Evolutionary conservation across 2,797 vertebrate species (phyloP).

Genomic region (Adelosebastes latens): DNA sequence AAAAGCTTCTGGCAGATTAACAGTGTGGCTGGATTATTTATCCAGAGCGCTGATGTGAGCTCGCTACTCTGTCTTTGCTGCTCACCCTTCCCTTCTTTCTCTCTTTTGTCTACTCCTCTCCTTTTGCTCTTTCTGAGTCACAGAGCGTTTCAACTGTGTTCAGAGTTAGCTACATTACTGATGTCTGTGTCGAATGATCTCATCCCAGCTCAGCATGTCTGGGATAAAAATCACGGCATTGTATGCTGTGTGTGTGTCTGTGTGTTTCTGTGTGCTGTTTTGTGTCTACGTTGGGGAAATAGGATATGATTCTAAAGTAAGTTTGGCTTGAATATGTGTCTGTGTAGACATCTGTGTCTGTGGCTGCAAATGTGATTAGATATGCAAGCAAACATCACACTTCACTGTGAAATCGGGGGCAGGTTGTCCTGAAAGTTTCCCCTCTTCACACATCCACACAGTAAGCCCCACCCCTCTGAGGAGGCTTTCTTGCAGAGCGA

Average conservation of each 20-base stretch:
- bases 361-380: background rate
- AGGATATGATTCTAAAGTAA: background rate
- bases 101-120: background rate
- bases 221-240: constrained; percentile 20
- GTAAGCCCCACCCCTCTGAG: constrained; percentile 41
- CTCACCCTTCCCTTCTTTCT: background rate
- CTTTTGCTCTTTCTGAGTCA: constrained; percentile 35
- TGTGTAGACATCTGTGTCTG: background rate
- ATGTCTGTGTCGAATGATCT: constrained; percentile 56
- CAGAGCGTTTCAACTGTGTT: constrained; percentile 26
- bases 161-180: constrained; percentile 37
- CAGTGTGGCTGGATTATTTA: background rate
- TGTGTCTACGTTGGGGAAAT: constrained; percentile 8
- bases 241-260: background rate
- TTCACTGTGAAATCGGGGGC: constrained; percentile 21
- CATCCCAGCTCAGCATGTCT: constrained; percentile 55
- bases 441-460: constrained; percentile 13
- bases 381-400: constrained; percentile 27
- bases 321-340: background rate
- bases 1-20: background rate
- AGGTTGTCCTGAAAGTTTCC: background rate
- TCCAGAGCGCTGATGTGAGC: background rate
- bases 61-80: background rate
- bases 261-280: background rate
- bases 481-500: constrained; percentile 69